phyloP scores from a whole-genome alignment of 2,797 vertebrate species.

The Syngnathus acus region DNA sequence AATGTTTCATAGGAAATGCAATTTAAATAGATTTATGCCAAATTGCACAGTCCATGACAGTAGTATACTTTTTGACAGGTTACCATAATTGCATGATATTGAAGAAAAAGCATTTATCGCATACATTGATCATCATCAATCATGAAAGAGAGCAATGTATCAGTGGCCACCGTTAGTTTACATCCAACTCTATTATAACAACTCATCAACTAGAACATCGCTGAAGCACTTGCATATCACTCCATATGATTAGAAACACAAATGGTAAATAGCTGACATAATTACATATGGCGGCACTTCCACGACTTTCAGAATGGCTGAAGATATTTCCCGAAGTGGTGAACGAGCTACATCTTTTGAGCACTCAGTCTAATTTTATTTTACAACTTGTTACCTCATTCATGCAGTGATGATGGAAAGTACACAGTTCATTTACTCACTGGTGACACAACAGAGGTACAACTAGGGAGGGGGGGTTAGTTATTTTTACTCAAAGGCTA shows the following conservation, averaged over 20 bases:
- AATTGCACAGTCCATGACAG: background rate
- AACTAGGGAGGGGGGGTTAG: background rate
- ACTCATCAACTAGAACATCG: no score
- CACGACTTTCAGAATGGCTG: no score
- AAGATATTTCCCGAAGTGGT: background rate
- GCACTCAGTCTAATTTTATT: background rate
- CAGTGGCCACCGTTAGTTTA: background rate
- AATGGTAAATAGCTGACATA: no score
- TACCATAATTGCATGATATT: background rate
- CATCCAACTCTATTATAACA: no score
- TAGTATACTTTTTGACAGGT: background rate
- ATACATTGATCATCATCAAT: background rate
- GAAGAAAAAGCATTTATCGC: background rate
- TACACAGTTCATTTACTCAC: background rate
- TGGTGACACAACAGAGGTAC: background rate
- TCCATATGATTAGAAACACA: no score
- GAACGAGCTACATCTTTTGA: background rate
- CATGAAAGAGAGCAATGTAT: background rate
- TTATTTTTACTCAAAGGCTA: no score
- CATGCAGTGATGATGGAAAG: background rate
- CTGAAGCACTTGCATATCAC: no score
- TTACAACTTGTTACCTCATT: background rate
- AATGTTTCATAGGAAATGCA: background rate
- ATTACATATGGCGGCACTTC: no score
- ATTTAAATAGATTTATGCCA: background rate